Evolutionary conservation across 2,888 invertebrate genomes (phyloP).

Genomic region (Drosophila nr. perissopoda): DNA sequence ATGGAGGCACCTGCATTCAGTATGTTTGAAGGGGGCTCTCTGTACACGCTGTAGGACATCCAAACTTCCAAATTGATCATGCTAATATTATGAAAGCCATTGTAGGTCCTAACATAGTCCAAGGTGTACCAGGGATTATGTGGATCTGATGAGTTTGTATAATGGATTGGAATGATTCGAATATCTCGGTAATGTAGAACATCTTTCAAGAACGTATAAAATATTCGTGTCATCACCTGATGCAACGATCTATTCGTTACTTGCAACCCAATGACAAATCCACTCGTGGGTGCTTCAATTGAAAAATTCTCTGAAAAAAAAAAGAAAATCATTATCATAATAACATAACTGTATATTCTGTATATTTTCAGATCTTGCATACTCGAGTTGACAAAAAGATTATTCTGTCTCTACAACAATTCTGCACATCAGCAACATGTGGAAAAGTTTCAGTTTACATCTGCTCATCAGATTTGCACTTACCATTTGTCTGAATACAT

Average conservation of each 20-base stretch:
- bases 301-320: slow-evolving; percentile 23
- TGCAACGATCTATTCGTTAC: slow-evolving; percentile 86
- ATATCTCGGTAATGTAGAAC: slow-evolving; percentile 85
- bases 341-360: neutral
- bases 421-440: slow-evolving; percentile 4
- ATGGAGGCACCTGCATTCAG: slow-evolving; percentile 85
- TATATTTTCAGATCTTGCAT: neutral
- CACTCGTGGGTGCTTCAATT: slow-evolving; percentile 5
- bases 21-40: slow-evolving; percentile 78
- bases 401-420: neutral
- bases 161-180: slow-evolving; percentile 82
- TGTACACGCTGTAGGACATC: slow-evolving; percentile 84
- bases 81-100: slow-evolving; percentile 31
- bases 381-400: neutral
- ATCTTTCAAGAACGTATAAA: slow-evolving; percentile 87
- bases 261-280: slow-evolving; percentile 84
- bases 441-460: neutral
- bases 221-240: slow-evolving; percentile 86
- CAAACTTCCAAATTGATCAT: slow-evolving; percentile 90
- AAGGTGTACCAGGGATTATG: slow-evolving; percentile 46
- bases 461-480: slow-evolving; percentile 8
- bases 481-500: slow-evolving; percentile 32
- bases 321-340: too few species aligned
- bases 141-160: slow-evolving; percentile 28
- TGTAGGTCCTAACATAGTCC: slow-evolving; percentile 56